These are phyloP conservation scores for Epistrophe grossulariae DNA, from an alignment of 2,888 invertebrate genomes.

Conservation along the genomic window DNA sequence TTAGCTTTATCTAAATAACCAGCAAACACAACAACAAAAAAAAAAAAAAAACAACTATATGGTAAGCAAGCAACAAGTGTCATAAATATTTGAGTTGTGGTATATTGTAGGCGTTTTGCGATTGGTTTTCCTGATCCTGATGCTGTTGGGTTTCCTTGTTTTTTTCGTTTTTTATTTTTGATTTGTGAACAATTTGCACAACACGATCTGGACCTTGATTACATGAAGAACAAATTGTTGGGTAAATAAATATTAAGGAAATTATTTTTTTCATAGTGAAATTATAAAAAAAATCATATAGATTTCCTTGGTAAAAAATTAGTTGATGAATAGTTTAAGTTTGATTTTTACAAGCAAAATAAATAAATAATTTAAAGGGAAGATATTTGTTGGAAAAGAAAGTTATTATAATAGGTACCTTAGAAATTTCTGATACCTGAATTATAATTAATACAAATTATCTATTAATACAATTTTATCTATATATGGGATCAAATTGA, in stretches of 20 bases:
- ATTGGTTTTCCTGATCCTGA: conserved; percentile 63
- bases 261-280: background rate
- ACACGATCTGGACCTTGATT: conserved; percentile 68
- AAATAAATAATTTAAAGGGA: too few relatives aligned
- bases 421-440: too few relatives aligned
- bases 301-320: background rate
- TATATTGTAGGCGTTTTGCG: conserved; percentile 65
- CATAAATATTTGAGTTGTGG: conserved; percentile 68
- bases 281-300: background rate
- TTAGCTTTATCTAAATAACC: background rate
- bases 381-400: too few relatives aligned
- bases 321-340: too few relatives aligned
- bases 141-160: conserved; percentile 51
- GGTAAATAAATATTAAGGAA: conserved; percentile 11
- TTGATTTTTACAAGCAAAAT: too few relatives aligned
- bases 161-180: conserved; percentile 38
- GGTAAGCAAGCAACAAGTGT: conserved; percentile 63
- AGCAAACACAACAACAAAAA: conserved; percentile 7
- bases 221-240: conserved; percentile 49
- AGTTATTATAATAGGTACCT: too few relatives aligned
- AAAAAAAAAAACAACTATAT: conserved; percentile 10
- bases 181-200: conserved; percentile 66
- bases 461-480: too few relatives aligned
- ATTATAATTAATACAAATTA: too few relatives aligned
- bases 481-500: too few relatives aligned